Conservation (phyloP, 2,797 vertebrate genomes). For the Cirrhinus mrigala region DNA sequence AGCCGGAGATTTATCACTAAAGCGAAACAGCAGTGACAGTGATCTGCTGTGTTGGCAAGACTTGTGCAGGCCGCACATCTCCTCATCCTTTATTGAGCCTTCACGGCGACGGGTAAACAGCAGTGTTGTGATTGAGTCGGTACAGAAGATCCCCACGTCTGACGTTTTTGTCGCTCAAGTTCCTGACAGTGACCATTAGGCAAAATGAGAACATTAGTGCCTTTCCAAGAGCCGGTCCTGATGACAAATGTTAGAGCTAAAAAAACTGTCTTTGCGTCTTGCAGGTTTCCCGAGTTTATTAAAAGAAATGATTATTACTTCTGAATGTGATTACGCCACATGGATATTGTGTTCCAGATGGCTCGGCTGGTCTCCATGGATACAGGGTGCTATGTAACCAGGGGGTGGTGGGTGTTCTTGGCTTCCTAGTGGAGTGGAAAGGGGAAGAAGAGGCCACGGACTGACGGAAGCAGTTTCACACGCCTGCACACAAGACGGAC, state of each 20-base stretch:
- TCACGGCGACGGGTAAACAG: background rate
- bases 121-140: slow-evolving; percentile 15
- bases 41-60: slow-evolving; percentile 12
- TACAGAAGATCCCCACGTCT: slow-evolving; percentile 22
- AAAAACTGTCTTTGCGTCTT: background rate
- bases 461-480: slow-evolving; percentile 53
- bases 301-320: slow-evolving; percentile 61
- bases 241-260: slow-evolving; percentile 25
- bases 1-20: background rate
- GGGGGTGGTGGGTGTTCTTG: slow-evolving; percentile 54
- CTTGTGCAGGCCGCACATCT: slow-evolving; percentile 1
- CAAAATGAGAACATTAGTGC: slow-evolving; percentile 31
- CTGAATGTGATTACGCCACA: slow-evolving; percentile 54
- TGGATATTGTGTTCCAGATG: slow-evolving; percentile 62
- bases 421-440: slow-evolving; percentile 37
- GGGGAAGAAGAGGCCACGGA: slow-evolving; percentile 38
- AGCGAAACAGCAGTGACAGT: background rate
- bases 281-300: slow-evolving; percentile 55
- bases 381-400: slow-evolving; percentile 65
- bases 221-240: background rate
- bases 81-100: slow-evolving; percentile 33
- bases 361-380: slow-evolving; percentile 68
- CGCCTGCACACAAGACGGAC: slow-evolving; percentile 36
- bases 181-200: slow-evolving; percentile 34
- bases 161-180: background rate